These are phyloP conservation scores for Prolemur simus DNA, from an alignment of 2,113 vertebrate genomes.

Conservation along the genomic window DNA sequence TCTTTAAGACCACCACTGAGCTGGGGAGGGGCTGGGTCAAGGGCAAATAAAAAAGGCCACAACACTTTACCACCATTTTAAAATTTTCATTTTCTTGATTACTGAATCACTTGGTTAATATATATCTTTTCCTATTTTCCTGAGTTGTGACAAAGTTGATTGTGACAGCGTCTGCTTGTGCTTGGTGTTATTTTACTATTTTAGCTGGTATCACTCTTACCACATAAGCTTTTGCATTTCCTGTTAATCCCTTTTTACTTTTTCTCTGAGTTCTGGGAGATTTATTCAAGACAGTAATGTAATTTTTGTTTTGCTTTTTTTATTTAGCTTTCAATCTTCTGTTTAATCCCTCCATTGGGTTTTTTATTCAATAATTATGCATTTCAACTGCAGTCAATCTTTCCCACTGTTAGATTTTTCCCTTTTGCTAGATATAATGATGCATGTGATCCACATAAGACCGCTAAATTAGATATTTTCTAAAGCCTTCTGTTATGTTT, in stretches of 20 bases:
- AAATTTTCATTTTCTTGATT: neutral
- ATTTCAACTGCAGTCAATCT: neutral
- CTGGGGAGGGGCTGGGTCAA: too few relatives aligned
- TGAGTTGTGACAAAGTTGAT: neutral
- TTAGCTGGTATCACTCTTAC: neutral
- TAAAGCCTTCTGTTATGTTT: neutral
- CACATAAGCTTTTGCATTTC: neutral
- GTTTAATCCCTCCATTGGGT: neutral
- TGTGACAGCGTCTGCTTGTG: neutral
- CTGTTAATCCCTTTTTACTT: neutral
- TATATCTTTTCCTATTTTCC: neutral
- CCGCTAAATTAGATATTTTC: neutral
- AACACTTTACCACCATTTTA: neutral
- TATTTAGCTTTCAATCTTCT: neutral
- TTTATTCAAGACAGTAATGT: neutral
- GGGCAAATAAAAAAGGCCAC: neutral
- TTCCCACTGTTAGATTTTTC: neutral
- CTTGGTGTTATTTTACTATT: neutral
- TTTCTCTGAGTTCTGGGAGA: neutral
- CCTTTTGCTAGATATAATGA: neutral
- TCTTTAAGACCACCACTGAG: neutral
- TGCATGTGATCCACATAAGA: neutral
- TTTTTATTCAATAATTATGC: neutral
- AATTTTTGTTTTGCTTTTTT: neutral
- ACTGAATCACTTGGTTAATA: neutral